phyloP scores from a whole-genome alignment of 92 coral and sea anemone genomes.

The Bergia sp. region DNA sequence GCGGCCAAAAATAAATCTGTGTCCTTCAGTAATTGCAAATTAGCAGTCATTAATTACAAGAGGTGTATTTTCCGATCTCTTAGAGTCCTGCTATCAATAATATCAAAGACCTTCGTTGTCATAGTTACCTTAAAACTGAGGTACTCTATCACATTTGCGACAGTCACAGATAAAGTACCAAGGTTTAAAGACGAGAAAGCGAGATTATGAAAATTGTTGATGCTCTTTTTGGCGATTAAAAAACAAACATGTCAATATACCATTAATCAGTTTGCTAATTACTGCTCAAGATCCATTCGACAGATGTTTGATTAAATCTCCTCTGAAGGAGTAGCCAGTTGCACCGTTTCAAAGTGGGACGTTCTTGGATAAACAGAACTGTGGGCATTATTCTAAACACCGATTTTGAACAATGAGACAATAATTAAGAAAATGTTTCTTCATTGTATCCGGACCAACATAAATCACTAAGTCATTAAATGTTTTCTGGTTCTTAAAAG shows the following conservation, averaged over 20 bases:
- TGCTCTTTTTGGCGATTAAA: constrained; percentile 34
- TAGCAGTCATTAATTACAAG: constrained; percentile 26
- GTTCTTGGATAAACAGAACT: constrained; percentile 22
- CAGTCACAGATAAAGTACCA: constrained; percentile 23
- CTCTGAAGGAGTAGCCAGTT: constrained; percentile 3
- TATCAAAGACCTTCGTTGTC: constrained; percentile 1
- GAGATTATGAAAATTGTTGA: neutral
- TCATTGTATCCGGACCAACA: constrained; percentile 30
- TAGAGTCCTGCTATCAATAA: neutral
- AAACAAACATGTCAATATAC: constrained; percentile 27
- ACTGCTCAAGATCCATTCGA: neutral
- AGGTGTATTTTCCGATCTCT: neutral
- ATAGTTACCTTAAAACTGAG: constrained; percentile 9
- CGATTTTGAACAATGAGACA: constrained; percentile 21
- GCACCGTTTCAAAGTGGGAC: constrained; percentile 35
- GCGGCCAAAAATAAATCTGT: neutral
- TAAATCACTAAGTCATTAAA: constrained; percentile 28
- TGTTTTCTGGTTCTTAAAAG: constrained; percentile 26
- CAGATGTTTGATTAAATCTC: constrained; percentile 47
- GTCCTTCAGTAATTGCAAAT: constrained; percentile 11
- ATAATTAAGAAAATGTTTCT: constrained; percentile 2
- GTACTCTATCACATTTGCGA: neutral
- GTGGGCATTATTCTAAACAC: neutral
- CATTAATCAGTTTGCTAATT: constrained; percentile 16
- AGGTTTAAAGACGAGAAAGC: neutral